Conservation (phyloP, 2,888 invertebrate genomes). For the Rotaria magnacalcarata region DNA sequence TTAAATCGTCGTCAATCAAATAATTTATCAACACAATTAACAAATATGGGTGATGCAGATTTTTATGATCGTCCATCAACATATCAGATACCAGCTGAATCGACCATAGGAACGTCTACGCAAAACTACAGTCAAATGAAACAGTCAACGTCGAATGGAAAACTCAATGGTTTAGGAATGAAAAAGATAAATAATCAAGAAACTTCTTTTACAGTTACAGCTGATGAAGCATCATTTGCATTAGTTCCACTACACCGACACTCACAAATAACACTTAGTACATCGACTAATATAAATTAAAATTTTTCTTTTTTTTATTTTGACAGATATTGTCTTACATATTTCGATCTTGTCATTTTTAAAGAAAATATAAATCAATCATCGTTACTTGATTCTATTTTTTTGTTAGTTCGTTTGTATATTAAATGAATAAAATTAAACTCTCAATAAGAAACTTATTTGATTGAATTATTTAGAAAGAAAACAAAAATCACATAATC, state of each 20-base stretch:
- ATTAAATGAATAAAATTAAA: background rate
- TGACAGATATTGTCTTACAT: background rate
- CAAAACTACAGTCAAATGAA: background rate
- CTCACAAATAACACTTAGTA: background rate
- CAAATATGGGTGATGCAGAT: background rate
- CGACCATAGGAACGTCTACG: background rate
- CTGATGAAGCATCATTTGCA: background rate
- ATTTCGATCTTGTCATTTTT: background rate
- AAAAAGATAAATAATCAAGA: background rate
- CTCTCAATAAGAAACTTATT: background rate
- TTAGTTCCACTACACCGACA: background rate
- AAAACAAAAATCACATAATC: background rate
- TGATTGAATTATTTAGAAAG: background rate
- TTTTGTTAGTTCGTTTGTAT: background rate
- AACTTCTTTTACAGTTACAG: background rate
- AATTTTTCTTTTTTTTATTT: background rate
- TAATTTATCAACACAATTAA: constrained; percentile 3
- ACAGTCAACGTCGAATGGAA: background rate
- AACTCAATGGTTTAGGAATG: background rate
- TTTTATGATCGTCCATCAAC: constrained; percentile 33
- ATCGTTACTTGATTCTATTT: background rate
- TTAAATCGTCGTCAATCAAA: background rate
- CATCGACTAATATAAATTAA: background rate
- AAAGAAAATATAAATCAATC: background rate
- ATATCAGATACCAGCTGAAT: constrained; percentile 1